Conservation (phyloP, 2,888 invertebrate species). For the Acleris sparsana region DNA sequence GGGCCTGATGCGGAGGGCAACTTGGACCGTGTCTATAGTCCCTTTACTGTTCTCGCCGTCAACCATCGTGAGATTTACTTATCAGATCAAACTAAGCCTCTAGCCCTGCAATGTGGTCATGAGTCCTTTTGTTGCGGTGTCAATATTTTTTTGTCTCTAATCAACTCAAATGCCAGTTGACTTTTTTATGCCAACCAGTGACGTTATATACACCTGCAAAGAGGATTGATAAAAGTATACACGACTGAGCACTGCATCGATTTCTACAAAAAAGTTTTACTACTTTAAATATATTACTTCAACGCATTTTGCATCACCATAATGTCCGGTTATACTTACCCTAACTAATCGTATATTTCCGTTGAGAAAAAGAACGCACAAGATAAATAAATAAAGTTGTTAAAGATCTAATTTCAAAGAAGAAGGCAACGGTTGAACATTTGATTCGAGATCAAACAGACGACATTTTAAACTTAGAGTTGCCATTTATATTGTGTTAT, state of each 20-base stretch:
- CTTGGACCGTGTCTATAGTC: constrained; percentile 85
- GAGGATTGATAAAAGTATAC: constrained; percentile 32
- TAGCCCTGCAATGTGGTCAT: constrained; percentile 22
- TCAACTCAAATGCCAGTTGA: constrained; percentile 3
- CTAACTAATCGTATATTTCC: constrained; percentile 1
- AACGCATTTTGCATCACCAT: neutral
- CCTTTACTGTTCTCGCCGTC: constrained; percentile 61
- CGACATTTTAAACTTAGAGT: constrained; percentile 22
- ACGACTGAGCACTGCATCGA: neutral
- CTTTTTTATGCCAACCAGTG: constrained; percentile 32
- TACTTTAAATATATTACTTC: neutral
- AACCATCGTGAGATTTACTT: constrained; percentile 56
- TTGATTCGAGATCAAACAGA: constrained; percentile 24
- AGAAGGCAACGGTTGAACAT: constrained; percentile 16
- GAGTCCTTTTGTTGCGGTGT: constrained; percentile 27
- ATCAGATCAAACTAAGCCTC: constrained; percentile 7
- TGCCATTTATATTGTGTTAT: constrained; percentile 17
- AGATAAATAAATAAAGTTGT: constrained; percentile 5
- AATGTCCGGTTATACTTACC: neutral
- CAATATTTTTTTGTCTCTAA: constrained; percentile 22
- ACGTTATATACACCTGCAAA: constrained; percentile 42
- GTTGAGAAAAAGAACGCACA: constrained; percentile 4
- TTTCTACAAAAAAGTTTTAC: neutral
- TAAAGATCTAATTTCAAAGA: constrained; percentile 11
- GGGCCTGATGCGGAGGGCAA: constrained; percentile 93